These are phyloP conservation scores for Pheosia gnoma DNA, from an alignment of 2,888 invertebrate genomes.

Conservation along the genomic window DNA sequence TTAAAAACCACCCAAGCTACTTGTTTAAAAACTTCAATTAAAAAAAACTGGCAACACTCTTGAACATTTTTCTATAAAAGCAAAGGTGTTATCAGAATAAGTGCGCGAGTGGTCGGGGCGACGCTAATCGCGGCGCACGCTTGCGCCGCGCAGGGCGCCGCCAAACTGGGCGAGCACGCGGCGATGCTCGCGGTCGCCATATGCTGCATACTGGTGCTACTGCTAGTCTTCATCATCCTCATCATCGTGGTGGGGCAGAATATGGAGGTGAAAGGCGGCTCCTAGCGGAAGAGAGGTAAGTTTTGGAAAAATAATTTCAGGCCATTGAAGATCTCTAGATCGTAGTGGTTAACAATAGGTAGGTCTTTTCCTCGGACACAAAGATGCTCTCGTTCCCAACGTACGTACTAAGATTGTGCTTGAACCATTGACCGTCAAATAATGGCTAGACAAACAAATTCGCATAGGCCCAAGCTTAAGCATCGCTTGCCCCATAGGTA, in stretches of 20 bases:
- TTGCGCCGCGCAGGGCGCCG: conserved; percentile 66
- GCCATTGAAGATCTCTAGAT: too few species aligned
- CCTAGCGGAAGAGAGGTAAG: conserved; percentile 76
- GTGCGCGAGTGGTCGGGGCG: conserved; percentile 62
- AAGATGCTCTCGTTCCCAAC: too few species aligned
- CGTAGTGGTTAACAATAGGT: too few species aligned
- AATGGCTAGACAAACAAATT: too few species aligned
- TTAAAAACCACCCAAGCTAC: background rate
- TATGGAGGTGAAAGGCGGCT: conserved; percentile 86
- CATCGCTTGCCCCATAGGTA: too few species aligned
- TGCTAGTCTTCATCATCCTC: conserved; percentile 92
- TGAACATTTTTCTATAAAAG: conserved; percentile 11
- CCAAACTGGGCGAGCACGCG: conserved; percentile 83
- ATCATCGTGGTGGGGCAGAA: conserved; percentile 92
- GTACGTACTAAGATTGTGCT: too few species aligned
- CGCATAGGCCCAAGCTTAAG: too few species aligned
- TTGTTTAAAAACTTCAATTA: background rate
- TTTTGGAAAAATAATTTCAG: too few species aligned
- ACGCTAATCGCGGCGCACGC: conserved; percentile 63
- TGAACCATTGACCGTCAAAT: too few species aligned
- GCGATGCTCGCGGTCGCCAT: conserved; percentile 93
- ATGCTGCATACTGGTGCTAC: conserved; percentile 91
- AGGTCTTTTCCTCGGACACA: too few species aligned
- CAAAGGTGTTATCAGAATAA: conserved; percentile 46
- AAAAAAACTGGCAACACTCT: conserved; percentile 18